These are phyloP conservation scores for Sterna hirundo DNA, from an alignment of 2,113 vertebrate species.

Conservation along the genomic window DNA sequence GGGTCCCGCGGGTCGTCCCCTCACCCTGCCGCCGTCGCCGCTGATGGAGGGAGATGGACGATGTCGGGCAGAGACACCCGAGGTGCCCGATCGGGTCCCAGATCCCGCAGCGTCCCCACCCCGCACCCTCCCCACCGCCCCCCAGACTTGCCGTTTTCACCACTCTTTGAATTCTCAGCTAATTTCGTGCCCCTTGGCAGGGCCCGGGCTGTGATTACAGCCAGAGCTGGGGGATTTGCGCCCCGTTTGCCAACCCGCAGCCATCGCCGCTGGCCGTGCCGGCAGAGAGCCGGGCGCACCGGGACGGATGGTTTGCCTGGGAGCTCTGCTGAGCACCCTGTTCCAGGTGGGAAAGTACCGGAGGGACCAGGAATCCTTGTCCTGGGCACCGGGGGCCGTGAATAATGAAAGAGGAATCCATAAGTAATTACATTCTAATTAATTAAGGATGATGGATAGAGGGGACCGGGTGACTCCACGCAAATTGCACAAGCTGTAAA, in stretches of 20 bases:
- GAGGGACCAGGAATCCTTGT: not conserved
- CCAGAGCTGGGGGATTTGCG: not conserved
- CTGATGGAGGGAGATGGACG: rapidly evolving
- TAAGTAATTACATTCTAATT: constrained; percentile 74
- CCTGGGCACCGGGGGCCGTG: not conserved
- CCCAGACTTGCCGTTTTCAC: not conserved
- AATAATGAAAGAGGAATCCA: constrained; percentile 63
- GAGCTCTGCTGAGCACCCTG: not conserved
- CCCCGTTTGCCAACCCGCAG: not conserved
- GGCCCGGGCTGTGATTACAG: not conserved
- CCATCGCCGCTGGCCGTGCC: rapidly evolving
- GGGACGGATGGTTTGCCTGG: rapidly evolving
- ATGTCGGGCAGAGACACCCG: rapidly evolving
- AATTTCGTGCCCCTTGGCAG: not conserved
- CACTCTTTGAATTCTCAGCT: not conserved
- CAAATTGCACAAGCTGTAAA: not conserved
- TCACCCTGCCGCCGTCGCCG: rapidly evolving
- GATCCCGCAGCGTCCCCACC: not conserved
- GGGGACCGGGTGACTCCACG: not conserved
- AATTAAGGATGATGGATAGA: constrained; percentile 73
- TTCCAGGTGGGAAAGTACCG: not conserved
- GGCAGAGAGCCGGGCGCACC: not conserved
- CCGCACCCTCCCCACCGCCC: not conserved
- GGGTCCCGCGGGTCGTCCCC: rapidly evolving
- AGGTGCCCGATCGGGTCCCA: rapidly evolving